Percentiles rank a stretch among this genome's conserved stretches.
Conservation (phyloP, 2,888 invertebrate genomes). For the Metacarcinus magister region DNA sequence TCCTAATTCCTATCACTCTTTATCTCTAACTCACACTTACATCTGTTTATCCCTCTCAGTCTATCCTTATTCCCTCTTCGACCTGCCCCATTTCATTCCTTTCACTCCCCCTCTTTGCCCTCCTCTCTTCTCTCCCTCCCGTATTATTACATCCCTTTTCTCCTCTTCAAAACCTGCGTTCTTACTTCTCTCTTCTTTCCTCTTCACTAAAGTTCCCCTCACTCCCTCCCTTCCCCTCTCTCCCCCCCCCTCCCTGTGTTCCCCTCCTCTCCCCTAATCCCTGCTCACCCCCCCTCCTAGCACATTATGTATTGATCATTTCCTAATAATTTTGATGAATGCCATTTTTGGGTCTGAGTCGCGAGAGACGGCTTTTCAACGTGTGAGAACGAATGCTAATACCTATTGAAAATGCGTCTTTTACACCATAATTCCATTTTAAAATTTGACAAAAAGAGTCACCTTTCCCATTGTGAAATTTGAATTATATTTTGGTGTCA, state of each 20-base stretch:
- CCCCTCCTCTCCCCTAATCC: neutral
- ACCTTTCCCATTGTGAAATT: conserved; percentile 77
- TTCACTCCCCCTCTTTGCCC: neutral
- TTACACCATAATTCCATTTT: conserved; percentile 80
- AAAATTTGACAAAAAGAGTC: conserved; percentile 80
- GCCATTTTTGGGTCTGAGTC: conserved; percentile 70
- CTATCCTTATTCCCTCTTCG: neutral
- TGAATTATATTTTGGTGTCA: conserved; percentile 81
- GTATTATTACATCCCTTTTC: neutral
- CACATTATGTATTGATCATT: conserved; percentile 79
- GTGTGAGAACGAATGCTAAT: conserved; percentile 78
- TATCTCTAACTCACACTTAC: neutral
- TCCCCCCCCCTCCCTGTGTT: neutral
- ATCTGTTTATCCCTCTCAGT: neutral
- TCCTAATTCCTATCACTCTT: neutral
- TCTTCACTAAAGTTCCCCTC: neutral
- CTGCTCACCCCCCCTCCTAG: conserved; percentile 27
- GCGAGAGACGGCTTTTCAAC: conserved; percentile 71
- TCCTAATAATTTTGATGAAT: conserved; percentile 77
- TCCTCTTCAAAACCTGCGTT: neutral
- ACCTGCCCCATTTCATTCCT: neutral
- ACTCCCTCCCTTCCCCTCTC: neutral
- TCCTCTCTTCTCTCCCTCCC: conserved; percentile 13
- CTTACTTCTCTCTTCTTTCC: neutral
- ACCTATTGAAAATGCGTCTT: conserved; percentile 77